Percentiles rank a stretch among this genome's conserved stretches.
Evolutionary conservation across 2,888 invertebrate species (phyloP).

Genomic region (Alcis repandata): DNA sequence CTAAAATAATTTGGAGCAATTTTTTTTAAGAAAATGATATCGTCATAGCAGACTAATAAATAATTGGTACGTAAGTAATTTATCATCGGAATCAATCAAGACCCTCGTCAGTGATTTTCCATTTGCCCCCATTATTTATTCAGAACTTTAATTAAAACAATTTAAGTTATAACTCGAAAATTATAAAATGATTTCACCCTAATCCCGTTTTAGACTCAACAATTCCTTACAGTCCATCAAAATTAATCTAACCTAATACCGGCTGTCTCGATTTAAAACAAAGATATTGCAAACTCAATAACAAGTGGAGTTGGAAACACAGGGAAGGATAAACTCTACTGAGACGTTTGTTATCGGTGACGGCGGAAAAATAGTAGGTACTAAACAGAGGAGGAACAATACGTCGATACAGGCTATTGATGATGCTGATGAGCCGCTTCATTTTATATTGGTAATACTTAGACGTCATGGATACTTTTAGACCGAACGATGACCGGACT

Average conservation of each 20-base stretch:
- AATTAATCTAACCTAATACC: constrained; percentile 85
- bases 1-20: no score
- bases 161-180: constrained; percentile 74
- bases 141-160: constrained; percentile 81
- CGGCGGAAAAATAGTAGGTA: no score
- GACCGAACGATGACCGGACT: no score
- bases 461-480: no score
- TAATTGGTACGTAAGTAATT: constrained; percentile 42
- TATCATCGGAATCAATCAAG: constrained; percentile 55
- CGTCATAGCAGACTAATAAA: neutral
- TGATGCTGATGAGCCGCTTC: no score
- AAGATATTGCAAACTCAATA: constrained; percentile 82
- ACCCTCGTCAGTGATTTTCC: constrained; percentile 64
- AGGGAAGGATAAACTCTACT: constrained; percentile 37
- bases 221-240: constrained; percentile 84
- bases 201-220: constrained; percentile 81
- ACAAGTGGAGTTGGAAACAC: constrained; percentile 61
- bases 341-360: no score
- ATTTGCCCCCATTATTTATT: constrained; percentile 68
- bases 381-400: no score
- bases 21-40: neutral
- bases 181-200: constrained; percentile 79
- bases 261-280: constrained; percentile 81
- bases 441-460: no score
- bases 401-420: no score